Evolutionary conservation across 2,888 invertebrate genomes (phyloP), one percentile per base, ranked within the genome.

Genomic region (Glyphotaelius pellucidus): DNA sequence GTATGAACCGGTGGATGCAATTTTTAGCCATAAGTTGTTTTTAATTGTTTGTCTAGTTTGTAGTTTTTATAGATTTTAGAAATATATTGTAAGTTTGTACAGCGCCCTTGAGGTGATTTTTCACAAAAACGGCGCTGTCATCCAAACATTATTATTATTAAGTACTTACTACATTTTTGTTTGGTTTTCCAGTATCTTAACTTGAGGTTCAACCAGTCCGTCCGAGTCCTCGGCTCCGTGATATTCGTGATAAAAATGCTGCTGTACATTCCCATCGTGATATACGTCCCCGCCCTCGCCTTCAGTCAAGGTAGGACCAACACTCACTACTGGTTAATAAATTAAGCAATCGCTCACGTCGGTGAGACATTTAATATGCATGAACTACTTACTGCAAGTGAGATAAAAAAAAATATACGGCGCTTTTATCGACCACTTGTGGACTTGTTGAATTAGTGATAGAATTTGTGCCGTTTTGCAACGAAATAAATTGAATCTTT

Each of bases 251-350:
- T 97, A 30, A 97, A 98, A 96, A 97, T 98, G 97, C 94, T 98
- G 94, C 96, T 98, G 32, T 98, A 98, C 95, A 97, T 98, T 94
- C 98, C 98, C 2, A 97, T 98, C 92, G 98, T 98, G 0, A 97
- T 99, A 93, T 98, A 98, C 95, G 98, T 98, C 7, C 98, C 98
- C 90, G 98, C 98, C 3, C 95, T 98, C 94, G 98, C 98, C 2
- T 97, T 99, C 94, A 97, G 97, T 95, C 98, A 98, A 97, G 97
- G 97, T 97, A 96, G 94, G 30, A 80, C 12, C 25, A 47, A 14
- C n/a, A n/a, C 9, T 47, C 15, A 15, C 14, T 15, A 47, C 15
- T 47, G 47, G 47, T 47, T 47, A 15, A 47, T 47, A 47, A 47
- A 47, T 15, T 47, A 14, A 15, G 15, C 47, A 47, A 47, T 47